Base-by-base conservation (phyloP, 1,140 invertebrate species). In the Pteromalus puparum region DNA sequence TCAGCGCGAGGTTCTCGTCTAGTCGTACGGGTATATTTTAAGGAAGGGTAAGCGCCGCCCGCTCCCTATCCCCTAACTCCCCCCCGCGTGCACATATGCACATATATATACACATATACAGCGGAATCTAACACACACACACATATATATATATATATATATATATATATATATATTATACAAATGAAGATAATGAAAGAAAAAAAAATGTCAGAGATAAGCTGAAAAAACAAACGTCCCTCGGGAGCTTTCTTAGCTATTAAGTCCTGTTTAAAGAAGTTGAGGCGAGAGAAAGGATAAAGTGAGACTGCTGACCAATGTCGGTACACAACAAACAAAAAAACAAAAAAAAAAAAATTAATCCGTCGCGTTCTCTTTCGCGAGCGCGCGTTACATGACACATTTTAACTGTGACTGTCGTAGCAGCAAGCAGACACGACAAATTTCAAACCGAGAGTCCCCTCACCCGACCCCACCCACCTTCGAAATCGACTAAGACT, bases 1-100 rank as follows among this genome's bases (percentile, higher is more conserved):
- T 89, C 84, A 88, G 83, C 86, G 53, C 53, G 84, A 88, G 86
- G 87, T 89, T 86, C 87, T 89, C 86, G 82, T 87, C 86, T 88
- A 86, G 87, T 87, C 83, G 80, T 86, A 87, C 84, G 76, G 86
- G 65, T 89, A 85, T 86, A 79, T 86, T 88, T 84, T 81, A 84
- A 74, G 77, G 80, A 75, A 84, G 80, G 53, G 46, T 82, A 82
- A 48, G 65, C 73, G 53, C 53, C 18, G 18, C 53, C 18, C 53
- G 53, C 53, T 61, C 15, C 53, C 53, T 61, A n/a, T 61, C 53
- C 53, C 21, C 18, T n/a, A 34, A 34, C 30, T 5, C 30, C 30
- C 30, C 68, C 65, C 61, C 34, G 70, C 68, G 74, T n/a, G 67
- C 53, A 79, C 65, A 81, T 67, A 30, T 48, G 76, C 74, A 67